Base-by-base conservation (phyloP, 2,888 invertebrate genomes). In the Synergus umbraculus region DNA sequence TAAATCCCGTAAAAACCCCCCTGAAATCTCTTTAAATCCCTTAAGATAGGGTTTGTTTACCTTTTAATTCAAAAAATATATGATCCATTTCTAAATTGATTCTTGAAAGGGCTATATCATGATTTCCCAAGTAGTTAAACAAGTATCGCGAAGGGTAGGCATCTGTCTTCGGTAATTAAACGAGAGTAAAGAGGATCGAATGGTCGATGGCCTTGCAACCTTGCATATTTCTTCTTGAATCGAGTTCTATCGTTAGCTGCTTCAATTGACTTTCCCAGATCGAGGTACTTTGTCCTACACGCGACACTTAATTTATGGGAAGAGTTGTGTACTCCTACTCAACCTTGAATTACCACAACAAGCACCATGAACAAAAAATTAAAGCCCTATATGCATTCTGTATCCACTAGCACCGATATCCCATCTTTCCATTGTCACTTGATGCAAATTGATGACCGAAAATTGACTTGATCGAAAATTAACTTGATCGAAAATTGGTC, bases 301-400 rank as follows among this genome's bases (percentile, higher is more conserved):
- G 49, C 69, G 69, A 73, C 37, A 73, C 69, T 73, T 49, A 73
- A 73, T 73, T 73, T 73, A 73, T 73, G 69, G 54, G 15, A 73
- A 73, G 46, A 49, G 46, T 69, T 49, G 69, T 69, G 29, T 29
- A 49, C 69, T 37, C 29, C 29, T 73, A 54, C 49, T n/a, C 37
- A 49, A 54, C 69, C 69, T 54, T 73, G 69, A 73, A 54, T 54
- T 73, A 73, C 69, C 69, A 54, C 69, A 22, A 73, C 49, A 18
- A 69, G 29, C 49, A 73, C 15, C 29, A 29, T 2, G 4, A 29
- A 22, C 13, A 49, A 69, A 69, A 49, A 49, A 29, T 22, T 5
- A 49, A 13, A 69, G 49, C 69, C 49, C 69, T 69, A 44, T 43
- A 44, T 67, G 29, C n/a, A 69, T 46, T 49, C 69, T 18, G 46